Conservation (phyloP, 2,888 invertebrate genomes). For the Desoria tigrina region DNA sequence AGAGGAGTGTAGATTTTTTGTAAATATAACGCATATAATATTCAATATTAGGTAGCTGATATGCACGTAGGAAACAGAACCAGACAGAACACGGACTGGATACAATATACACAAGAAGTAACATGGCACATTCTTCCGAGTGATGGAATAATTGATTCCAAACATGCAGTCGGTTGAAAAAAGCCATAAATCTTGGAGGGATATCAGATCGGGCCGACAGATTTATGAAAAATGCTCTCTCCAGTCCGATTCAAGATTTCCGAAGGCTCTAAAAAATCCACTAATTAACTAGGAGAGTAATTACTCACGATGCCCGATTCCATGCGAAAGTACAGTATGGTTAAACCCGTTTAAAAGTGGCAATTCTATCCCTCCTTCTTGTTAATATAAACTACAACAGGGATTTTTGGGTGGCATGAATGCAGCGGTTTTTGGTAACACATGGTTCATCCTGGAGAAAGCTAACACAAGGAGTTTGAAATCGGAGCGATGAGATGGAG, state of each 20-base stretch:
- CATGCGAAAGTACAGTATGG: no score
- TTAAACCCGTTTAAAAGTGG: no score
- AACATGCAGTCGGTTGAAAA: slow-evolving; percentile 8
- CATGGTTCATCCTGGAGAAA: no score
- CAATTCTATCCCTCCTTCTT: no score
- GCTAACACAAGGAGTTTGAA: not conserved
- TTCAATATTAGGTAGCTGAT: no score
- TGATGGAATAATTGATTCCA: slow-evolving; percentile 14
- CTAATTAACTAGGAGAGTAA: not conserved
- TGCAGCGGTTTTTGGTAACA: no score
- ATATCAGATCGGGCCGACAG: slow-evolving; percentile 11
- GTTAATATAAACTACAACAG: no score
- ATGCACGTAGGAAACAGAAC: no score
- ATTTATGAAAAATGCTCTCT: slow-evolving; percentile 7
- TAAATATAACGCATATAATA: no score
- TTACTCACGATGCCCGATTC: no score
- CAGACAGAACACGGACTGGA: not conserved
- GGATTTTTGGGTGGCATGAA: no score
- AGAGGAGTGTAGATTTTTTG: no score
- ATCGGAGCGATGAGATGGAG: not conserved
- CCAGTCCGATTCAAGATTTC: not conserved
- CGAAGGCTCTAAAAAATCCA: not conserved
- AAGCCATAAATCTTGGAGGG: slow-evolving; percentile 4
- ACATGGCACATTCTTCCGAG: not conserved
- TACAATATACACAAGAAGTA: slow-evolving; percentile 3